Percentiles rank a stretch among this genome's conserved stretches.
phyloP scores from a whole-genome alignment of 2,888 invertebrate genomes.

The Caenorhabditis imperialis region DNA sequence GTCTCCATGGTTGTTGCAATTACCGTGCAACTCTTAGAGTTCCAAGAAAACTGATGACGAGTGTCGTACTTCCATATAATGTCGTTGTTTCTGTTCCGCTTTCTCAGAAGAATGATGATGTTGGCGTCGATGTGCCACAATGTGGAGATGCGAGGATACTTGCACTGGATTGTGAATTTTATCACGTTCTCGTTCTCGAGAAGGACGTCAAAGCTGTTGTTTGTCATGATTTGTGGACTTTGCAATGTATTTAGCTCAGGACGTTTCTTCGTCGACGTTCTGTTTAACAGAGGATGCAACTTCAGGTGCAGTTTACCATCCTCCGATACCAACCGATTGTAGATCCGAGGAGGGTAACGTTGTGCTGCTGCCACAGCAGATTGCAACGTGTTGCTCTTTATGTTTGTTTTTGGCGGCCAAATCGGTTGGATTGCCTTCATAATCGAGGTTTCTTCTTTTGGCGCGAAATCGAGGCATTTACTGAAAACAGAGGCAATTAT shows the following conservation, averaged over 20 bases:
- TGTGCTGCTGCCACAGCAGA: too few species aligned
- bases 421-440: not conserved
- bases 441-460: not conserved
- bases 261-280: too few species aligned
- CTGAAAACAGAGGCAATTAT: too few species aligned
- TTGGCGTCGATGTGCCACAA: not conserved
- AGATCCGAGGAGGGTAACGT: too few species aligned
- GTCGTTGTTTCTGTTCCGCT: not conserved
- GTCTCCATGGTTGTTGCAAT: not conserved
- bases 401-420: not conserved
- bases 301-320: too few species aligned
- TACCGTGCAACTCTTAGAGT: not conserved
- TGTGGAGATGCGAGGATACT: not conserved
- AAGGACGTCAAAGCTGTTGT: conserved; percentile 2
- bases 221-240: too few species aligned
- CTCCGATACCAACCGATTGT: too few species aligned
- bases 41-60: not conserved
- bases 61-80: not conserved
- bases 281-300: too few species aligned
- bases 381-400: not conserved
- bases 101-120: not conserved
- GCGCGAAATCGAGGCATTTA: not conserved
- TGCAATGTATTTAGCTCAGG: too few species aligned
- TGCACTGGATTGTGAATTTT: not conserved
- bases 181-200: not conserved